Conservation (phyloP, 2,888 invertebrate species). For the Nephrotoma appendiculata region DNA sequence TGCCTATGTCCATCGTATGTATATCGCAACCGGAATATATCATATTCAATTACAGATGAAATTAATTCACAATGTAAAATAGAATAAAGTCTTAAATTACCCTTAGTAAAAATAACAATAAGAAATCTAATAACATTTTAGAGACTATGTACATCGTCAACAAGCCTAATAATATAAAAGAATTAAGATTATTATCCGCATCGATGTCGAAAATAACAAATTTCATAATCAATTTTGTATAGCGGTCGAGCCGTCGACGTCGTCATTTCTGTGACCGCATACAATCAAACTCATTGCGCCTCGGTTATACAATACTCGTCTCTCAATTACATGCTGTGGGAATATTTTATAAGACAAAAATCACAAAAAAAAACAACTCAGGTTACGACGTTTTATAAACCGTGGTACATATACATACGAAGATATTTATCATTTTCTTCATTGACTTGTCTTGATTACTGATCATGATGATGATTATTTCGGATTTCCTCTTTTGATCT, state of each 20-base stretch:
- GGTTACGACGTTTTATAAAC: not conserved
- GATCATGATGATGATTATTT: not conserved
- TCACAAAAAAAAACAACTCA: not conserved
- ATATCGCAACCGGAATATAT: too few species aligned
- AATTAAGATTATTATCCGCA: not conserved
- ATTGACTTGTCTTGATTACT: not conserved
- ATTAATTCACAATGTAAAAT: too few species aligned
- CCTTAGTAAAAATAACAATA: not conserved
- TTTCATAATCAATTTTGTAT: not conserved
- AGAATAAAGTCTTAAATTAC: too few species aligned
- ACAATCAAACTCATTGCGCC: not conserved
- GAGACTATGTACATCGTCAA: not conserved
- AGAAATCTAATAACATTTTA: not conserved
- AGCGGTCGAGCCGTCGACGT: not conserved
- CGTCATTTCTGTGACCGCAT: not conserved
- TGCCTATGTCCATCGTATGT: too few species aligned
- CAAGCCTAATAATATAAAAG: not conserved
- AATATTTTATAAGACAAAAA: not conserved
- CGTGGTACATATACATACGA: not conserved
- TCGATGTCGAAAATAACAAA: not conserved
- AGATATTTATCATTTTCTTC: not conserved
- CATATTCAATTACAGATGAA: too few species aligned
- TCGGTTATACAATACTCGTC: not conserved
- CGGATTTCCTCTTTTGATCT: not conserved
- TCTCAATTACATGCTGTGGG: not conserved